phyloP scores from a whole-genome alignment of 2,113 vertebrate genomes.

The Melanostigma gelatinosum region DNA sequence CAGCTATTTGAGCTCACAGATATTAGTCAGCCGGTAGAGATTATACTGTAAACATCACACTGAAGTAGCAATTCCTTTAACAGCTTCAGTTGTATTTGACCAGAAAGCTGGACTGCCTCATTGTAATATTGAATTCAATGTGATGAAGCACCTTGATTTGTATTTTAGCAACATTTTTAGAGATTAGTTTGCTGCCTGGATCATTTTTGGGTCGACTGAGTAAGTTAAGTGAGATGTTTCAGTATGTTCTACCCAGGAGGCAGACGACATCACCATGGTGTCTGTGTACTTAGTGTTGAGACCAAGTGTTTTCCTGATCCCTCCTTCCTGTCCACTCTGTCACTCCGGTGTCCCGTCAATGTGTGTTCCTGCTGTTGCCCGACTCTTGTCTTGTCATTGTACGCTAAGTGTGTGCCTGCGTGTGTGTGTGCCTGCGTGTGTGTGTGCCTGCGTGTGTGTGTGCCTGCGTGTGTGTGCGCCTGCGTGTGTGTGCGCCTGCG shows the following conservation, averaged over 20 bases:
- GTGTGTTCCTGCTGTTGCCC: constrained; percentile 20
- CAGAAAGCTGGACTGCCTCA: background rate
- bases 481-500: background rate
- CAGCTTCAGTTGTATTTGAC: background rate
- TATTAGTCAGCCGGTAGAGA: background rate
- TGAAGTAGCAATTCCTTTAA: background rate
- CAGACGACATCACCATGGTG: background rate
- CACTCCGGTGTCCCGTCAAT: background rate
- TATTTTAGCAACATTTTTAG: background rate
- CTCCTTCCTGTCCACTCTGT: constrained; percentile 20
- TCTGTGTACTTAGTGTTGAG: background rate
- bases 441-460: background rate
- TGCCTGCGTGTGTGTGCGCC: background rate
- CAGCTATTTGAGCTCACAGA: background rate
- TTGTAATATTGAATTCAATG: background rate
- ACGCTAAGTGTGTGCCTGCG: background rate
- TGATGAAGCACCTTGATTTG: background rate
- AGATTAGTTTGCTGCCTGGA: background rate
- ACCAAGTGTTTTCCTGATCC: constrained; percentile 25
- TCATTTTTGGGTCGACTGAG: background rate
- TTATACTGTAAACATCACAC: background rate
- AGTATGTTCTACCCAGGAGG: background rate
- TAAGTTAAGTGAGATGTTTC: background rate
- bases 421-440: background rate
- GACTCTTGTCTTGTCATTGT: background rate